Conservation (phyloP, 2,888 invertebrate genomes). For the Lochmaea crataegi region DNA sequence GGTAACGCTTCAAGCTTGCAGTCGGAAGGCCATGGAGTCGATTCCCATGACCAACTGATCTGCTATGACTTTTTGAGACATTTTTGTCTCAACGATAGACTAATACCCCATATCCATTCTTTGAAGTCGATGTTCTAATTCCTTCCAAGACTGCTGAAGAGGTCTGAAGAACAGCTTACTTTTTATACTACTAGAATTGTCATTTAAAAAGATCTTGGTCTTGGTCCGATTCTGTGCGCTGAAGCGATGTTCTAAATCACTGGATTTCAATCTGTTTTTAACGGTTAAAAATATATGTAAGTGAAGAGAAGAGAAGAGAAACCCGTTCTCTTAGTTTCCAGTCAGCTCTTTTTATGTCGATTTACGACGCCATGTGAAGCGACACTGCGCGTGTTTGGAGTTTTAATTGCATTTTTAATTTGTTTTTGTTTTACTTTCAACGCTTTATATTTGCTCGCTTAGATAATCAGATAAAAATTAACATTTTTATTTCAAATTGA, state of each 20-base stretch:
- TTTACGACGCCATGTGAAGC: conserved; percentile 33
- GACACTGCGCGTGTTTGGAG: conserved; percentile 31
- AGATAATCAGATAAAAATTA: conserved; percentile 17
- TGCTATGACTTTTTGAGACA: too few species aligned
- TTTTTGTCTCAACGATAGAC: too few species aligned
- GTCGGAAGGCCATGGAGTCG: too few species aligned
- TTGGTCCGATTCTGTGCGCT: conserved; percentile 2
- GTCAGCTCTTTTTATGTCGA: conserved; percentile 22
- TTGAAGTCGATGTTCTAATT: too few species aligned
- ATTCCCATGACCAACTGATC: too few species aligned
- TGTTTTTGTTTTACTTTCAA: conserved; percentile 28
- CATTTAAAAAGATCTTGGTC: too few species aligned
- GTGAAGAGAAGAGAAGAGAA: conserved; percentile 19
- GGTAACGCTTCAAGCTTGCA: too few species aligned
- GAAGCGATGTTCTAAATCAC: conserved; percentile 22
- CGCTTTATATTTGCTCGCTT: conserved; percentile 14
- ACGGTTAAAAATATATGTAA: conserved; percentile 7
- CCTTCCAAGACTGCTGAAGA: too few species aligned
- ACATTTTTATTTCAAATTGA: conserved; percentile 13
- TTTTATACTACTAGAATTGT: too few species aligned
- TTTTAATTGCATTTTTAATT: conserved; percentile 36
- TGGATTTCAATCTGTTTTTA: conserved; percentile 29
- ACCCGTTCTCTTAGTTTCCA: conserved; percentile 29
- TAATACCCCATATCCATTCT: too few species aligned
- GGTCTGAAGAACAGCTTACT: too few species aligned